Evolutionary conservation across 2,113 vertebrate species (phyloP).

Genomic region (Oenanthe oenanthe): DNA sequence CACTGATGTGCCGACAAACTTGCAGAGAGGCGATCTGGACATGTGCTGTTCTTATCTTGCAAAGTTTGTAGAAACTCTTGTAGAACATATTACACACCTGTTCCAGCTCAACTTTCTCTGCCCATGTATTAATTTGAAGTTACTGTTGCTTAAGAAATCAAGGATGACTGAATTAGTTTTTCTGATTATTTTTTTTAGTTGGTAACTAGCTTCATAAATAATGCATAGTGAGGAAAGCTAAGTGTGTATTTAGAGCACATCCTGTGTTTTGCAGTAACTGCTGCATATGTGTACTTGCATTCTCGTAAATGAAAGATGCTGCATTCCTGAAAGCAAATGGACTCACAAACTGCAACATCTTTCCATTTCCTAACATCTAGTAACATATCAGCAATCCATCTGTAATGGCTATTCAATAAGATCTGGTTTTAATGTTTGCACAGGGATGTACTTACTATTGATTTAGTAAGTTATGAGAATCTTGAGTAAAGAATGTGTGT

Average conservation of each 20-base stretch:
- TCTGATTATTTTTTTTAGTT: neutral
- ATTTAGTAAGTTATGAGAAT: neutral
- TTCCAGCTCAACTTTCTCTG: neutral
- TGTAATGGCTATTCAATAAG: neutral
- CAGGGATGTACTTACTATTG: neutral
- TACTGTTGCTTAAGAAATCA: neutral
- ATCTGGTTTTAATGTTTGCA: neutral
- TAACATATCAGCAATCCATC: neutral
- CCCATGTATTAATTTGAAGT: neutral
- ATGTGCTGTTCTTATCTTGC: neutral
- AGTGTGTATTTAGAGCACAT: neutral
- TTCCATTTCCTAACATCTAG: neutral
- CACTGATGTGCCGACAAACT: neutral
- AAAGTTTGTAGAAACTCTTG: neutral
- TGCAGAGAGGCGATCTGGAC: neutral
- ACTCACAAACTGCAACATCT: neutral
- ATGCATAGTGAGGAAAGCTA: neutral
- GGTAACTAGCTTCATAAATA: neutral
- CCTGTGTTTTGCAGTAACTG: neutral
- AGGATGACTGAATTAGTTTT: neutral
- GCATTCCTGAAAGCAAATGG: neutral
- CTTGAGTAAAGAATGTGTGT: neutral
- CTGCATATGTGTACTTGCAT: rapidly evolving
- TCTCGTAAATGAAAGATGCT: neutral
- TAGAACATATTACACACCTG: rapidly evolving